phyloP scores from a whole-genome alignment of 2,113 vertebrate genomes.

The Anguilla japonica region DNA sequence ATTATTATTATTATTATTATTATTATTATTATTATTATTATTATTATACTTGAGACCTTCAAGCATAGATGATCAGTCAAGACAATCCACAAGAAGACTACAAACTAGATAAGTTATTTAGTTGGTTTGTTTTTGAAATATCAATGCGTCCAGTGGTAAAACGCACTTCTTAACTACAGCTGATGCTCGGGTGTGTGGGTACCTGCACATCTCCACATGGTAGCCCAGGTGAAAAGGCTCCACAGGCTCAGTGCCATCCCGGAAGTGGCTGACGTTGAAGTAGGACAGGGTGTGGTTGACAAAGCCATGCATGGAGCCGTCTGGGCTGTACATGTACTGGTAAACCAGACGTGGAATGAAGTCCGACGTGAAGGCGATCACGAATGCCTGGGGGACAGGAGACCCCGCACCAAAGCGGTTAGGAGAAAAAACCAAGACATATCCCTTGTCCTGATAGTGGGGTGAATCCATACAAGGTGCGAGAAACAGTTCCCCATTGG shows the following conservation, averaged over 20 bases:
- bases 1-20: too few species aligned
- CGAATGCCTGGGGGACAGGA: constrained; percentile 80
- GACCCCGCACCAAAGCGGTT: background rate
- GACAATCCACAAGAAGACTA: background rate
- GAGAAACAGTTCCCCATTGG: too few species aligned
- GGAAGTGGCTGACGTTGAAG: constrained; percentile 96
- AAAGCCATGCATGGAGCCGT: constrained; percentile 97
- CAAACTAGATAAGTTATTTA: background rate
- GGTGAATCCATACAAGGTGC: too few species aligned
- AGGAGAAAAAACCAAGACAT: background rate
- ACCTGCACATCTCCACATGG: constrained; percentile 92
- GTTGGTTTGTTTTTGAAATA: background rate
- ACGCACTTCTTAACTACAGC: too few species aligned
- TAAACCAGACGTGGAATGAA: constrained; percentile 98
- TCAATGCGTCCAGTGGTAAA: background rate
- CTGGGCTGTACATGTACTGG: constrained; percentile 94
- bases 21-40: too few species aligned
- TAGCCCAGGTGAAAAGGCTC: constrained; percentile 80
- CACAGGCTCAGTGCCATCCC: constrained; percentile 82
- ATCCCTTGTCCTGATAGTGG: background rate
- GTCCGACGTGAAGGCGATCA: constrained; percentile 98
- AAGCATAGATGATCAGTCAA: background rate
- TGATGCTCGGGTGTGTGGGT: constrained; percentile 29
- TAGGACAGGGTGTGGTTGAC: constrained; percentile 95
- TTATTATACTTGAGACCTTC: too few species aligned